These are phyloP conservation scores for Chrysotoxum bicinctum DNA, from an alignment of 2,888 invertebrate genomes.

Conservation along the genomic window DNA sequence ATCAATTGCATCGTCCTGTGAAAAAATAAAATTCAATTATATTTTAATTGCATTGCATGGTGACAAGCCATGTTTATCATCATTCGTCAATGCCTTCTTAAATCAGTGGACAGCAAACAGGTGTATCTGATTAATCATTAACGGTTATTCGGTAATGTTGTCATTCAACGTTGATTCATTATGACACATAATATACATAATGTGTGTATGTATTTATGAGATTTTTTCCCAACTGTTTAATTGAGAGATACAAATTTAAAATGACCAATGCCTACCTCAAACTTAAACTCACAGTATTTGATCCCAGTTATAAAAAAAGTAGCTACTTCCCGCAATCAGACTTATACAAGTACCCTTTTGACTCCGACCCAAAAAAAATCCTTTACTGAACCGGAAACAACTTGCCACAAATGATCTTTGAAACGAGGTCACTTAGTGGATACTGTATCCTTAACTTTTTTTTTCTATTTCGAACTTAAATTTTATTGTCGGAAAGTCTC, in stretches of 20 bases:
- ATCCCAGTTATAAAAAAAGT: neutral
- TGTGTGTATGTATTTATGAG: no score
- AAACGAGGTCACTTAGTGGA: conserved; percentile 22
- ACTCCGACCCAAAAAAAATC: neutral
- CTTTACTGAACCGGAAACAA: conserved; percentile 21
- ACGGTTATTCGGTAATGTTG: neutral
- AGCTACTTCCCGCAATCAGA: neutral
- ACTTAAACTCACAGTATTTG: neutral
- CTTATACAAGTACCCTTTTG: conserved; percentile 6
- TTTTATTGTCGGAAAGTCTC: neutral
- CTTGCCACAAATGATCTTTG: conserved; percentile 39
- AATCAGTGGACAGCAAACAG: neutral
- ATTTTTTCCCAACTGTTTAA: neutral
- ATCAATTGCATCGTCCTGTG: neutral
- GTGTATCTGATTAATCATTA: conserved; percentile 1
- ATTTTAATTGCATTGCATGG: conserved; percentile 7
- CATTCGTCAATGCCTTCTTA: neutral
- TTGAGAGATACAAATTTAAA: no score
- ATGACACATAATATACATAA: no score
- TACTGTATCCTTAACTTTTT: neutral
- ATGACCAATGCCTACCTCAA: no score
- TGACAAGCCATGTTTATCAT: neutral
- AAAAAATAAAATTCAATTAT: neutral
- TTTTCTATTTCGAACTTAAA: neutral
- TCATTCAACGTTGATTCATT: neutral